Evolutionary conservation across 2,797 vertebrate species (phyloP).

Genomic region (Nothura maculosa): DNA sequence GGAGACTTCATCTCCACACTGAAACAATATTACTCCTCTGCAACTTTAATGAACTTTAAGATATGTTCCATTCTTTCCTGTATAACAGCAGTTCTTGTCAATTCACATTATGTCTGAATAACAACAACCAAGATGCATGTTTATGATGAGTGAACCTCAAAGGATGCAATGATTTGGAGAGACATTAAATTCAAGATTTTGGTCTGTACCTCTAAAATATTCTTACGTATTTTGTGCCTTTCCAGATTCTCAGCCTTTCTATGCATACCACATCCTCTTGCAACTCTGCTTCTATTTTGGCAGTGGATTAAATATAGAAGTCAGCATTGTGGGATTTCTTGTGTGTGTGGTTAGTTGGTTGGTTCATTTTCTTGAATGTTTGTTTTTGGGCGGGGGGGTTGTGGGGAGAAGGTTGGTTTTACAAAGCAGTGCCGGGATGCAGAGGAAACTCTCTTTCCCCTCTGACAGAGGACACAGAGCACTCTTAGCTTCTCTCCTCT

Average conservation of each 20-base stretch:
- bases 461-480: neutral
- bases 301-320: neutral
- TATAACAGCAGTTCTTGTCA: neutral
- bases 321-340: neutral
- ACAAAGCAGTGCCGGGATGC: neutral
- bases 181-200: neutral
- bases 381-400: no score
- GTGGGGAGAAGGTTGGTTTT: neutral
- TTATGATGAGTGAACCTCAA: neutral
- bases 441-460: neutral
- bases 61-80: neutral
- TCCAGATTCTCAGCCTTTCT: neutral
- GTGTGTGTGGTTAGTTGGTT: neutral
- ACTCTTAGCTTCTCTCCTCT: neutral
- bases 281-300: neutral
- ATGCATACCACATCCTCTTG: neutral
- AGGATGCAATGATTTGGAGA: neutral
- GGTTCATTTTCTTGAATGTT: no score
- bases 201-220: neutral
- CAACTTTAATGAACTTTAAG: conserved; percentile 25
- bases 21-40: neutral
- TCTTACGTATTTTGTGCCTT: neutral
- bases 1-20: neutral
- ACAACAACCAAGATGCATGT: neutral
- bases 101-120: conserved; percentile 12